These are phyloP conservation scores for Drosophila subquinaria DNA, from an alignment of 2,888 invertebrate genomes.

Conservation along the genomic window DNA sequence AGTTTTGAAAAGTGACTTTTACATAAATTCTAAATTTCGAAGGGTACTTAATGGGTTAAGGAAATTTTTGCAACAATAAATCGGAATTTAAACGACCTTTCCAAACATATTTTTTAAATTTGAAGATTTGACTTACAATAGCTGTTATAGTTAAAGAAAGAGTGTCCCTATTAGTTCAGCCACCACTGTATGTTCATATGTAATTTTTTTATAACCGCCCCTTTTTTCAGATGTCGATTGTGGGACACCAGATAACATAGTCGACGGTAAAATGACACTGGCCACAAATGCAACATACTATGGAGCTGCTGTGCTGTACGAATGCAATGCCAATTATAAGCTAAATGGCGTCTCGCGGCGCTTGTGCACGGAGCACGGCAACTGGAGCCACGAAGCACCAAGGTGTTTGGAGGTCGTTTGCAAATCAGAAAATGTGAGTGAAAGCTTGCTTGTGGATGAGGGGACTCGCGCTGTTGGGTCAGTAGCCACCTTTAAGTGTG, in stretches of 20 bases:
- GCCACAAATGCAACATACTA: slow-evolving; percentile 96
- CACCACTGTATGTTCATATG: too few species aligned
- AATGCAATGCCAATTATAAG: slow-evolving; percentile 92
- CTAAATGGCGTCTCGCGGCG: slow-evolving; percentile 93
- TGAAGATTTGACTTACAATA: too few species aligned
- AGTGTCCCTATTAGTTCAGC: too few species aligned
- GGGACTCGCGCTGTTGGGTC: slow-evolving; percentile 91
- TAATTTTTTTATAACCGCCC: too few species aligned
- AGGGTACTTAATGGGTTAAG: too few species aligned
- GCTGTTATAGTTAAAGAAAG: too few species aligned
- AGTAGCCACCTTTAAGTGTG: slow-evolving; percentile 92
- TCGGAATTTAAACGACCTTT: too few species aligned
- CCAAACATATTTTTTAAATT: too few species aligned
- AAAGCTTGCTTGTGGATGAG: slow-evolving; percentile 87
- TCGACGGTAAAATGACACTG: slow-evolving; percentile 91
- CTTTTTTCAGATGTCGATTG: slow-evolving; percentile 93
- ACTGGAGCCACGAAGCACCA: slow-evolving; percentile 95
- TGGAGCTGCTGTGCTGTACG: slow-evolving; percentile 93
- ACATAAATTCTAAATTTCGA: too few species aligned
- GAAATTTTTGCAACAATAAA: too few species aligned
- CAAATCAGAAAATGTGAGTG: slow-evolving; percentile 88
- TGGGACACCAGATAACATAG: slow-evolving; percentile 90
- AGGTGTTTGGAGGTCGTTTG: slow-evolving; percentile 94
- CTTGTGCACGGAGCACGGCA: slow-evolving; percentile 94
- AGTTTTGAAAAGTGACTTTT: too few species aligned